A percentile compares a stretch with the other conserved stretches of the same genome.
Conservation (phyloP, 1,140 invertebrate species). For the Reticulitermes speratus region DNA sequence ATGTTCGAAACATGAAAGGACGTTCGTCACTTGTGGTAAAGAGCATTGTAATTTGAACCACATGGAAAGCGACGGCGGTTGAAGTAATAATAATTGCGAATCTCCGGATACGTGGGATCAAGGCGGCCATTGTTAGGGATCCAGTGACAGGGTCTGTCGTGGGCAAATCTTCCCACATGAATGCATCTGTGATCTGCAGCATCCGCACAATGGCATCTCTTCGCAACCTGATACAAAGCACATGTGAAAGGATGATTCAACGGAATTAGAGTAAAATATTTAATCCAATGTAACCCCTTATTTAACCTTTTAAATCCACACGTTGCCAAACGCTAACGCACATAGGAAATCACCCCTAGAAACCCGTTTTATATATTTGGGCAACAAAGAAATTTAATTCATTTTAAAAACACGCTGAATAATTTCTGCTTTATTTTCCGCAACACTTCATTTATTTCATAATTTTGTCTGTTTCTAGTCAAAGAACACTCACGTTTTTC, state of each 20-base stretch:
- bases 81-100: neutral
- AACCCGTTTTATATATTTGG: no score
- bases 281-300: no score
- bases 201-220: neutral
- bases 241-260: neutral
- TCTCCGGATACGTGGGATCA: neutral
- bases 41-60: neutral
- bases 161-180: neutral
- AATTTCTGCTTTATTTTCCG: no score
- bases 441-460: no score
- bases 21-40: neutral
- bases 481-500: no score
- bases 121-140: neutral
- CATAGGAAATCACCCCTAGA: no score
- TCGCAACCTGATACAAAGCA: neutral
- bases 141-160: neutral
- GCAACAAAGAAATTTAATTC: no score
- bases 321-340: no score
- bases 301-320: no score
- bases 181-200: neutral
- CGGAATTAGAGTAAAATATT: no score
- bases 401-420: no score
- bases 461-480: no score
- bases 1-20: neutral
- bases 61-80: neutral